Evolutionary conservation across 1,140 invertebrate genomes (phyloP).

Genomic region (Habropoda laboriosa): DNA sequence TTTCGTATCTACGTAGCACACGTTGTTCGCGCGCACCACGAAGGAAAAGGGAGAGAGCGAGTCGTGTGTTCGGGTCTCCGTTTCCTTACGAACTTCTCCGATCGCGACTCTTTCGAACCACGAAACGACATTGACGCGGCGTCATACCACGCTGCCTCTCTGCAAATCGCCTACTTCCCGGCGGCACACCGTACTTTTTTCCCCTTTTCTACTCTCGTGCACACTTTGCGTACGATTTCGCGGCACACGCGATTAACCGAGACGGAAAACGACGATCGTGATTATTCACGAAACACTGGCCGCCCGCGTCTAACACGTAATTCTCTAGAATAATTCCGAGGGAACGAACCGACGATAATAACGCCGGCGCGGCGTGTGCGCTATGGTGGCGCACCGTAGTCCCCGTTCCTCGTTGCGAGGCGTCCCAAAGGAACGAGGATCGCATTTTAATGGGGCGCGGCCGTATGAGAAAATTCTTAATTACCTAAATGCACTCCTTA

Average conservation of each 20-base stretch:
- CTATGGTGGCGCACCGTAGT: constrained; percentile 60
- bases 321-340: neutral
- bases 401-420: constrained; percentile 19
- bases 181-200: constrained; percentile 27
- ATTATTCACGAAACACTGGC: neutral
- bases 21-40: constrained; percentile 24
- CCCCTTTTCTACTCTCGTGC: neutral
- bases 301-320: neutral
- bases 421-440: constrained; percentile 31
- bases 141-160: constrained; percentile 49
- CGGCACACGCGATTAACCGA: neutral
- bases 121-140: constrained; percentile 43
- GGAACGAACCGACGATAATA: constrained; percentile 31
- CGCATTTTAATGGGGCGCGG: constrained; percentile 59
- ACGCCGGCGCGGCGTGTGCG: constrained; percentile 58
- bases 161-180: constrained; percentile 25
- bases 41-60: constrained; percentile 4
- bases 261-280: neutral
- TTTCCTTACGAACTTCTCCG: constrained; percentile 13
- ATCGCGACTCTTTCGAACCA: constrained; percentile 10
- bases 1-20: constrained; percentile 18
- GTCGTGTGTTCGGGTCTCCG: neutral
- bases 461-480: constrained; percentile 47
- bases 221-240: constrained; percentile 20
- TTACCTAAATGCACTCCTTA: constrained; percentile 77